phyloP scores from a whole-genome alignment of 2,797 vertebrate genomes.

The Bradypus variegatus region DNA sequence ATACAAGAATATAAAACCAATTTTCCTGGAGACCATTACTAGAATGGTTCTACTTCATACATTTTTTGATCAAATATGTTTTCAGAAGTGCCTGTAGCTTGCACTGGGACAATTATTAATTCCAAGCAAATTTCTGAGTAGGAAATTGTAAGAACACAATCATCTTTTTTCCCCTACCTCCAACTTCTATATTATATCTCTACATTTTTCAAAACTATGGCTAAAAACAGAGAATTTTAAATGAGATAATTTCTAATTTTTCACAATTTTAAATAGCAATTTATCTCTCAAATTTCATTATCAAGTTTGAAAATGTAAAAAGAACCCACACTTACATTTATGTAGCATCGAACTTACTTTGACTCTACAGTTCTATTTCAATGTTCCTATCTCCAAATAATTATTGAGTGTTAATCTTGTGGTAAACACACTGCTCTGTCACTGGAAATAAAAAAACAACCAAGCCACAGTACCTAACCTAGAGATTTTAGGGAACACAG shows the following conservation, averaged over 20 bases:
- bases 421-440: not conserved
- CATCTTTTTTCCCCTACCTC: not conserved
- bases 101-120: not conserved
- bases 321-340: not conserved
- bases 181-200: not conserved
- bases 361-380: not conserved
- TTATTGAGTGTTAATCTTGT: not conserved
- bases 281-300: slow-evolving; percentile 26
- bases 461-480: not conserved
- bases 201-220: not conserved
- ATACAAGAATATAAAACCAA: slow-evolving; percentile 48
- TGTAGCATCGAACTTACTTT: not conserved
- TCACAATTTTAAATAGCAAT: not conserved
- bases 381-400: slow-evolving; percentile 16
- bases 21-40: slow-evolving; percentile 40
- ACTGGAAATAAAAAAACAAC: not conserved
- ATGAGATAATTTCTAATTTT: slow-evolving; percentile 6
- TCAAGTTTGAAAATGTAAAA: slow-evolving; percentile 34
- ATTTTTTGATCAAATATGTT: slow-evolving; percentile 42
- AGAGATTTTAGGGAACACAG: not conserved
- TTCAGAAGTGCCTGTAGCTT: slow-evolving; percentile 16
- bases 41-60: not conserved
- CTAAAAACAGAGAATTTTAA: not conserved
- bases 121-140: slow-evolving; percentile 6
- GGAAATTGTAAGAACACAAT: not conserved